Conservation (phyloP, 1,140 invertebrate species). For the Brachionus sp. region DNA sequence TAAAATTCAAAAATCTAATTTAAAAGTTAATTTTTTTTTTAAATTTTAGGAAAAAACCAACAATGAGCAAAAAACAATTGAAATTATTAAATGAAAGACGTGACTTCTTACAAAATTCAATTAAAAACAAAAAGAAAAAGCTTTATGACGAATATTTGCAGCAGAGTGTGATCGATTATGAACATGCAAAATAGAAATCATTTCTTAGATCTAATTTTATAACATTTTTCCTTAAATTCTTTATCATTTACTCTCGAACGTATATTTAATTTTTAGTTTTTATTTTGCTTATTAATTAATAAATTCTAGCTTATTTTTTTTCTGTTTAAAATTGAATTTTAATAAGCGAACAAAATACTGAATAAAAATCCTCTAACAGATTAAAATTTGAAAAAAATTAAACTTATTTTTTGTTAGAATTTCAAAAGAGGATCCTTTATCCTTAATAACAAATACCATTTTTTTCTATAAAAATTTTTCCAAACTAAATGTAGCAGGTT, state of each 20-base stretch:
- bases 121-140: constrained; percentile 62
- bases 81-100: constrained; percentile 58
- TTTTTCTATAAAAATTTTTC: too few relatives aligned
- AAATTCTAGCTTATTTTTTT: background rate
- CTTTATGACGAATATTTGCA: constrained; percentile 63
- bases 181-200: constrained; percentile 47
- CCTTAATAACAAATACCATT: too few relatives aligned
- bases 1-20: background rate
- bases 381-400: too few relatives aligned
- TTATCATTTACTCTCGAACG: background rate
- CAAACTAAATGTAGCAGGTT: too few relatives aligned
- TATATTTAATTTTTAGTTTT: background rate
- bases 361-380: too few relatives aligned
- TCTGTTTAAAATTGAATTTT: background rate
- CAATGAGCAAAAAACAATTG: constrained; percentile 61
- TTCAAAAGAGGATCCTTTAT: too few relatives aligned
- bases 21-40: constrained; percentile 29
- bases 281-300: background rate
- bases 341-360: background rate
- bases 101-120: constrained; percentile 60
- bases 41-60: constrained; percentile 54
- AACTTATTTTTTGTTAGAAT: too few relatives aligned
- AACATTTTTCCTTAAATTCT: background rate
- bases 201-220: background rate
- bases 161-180: constrained; percentile 63